Evolutionary conservation across 2,113 vertebrate species (phyloP), one percentile per base, ranked within the genome.

Genomic region (Sterrhoptilus dennistouni): DNA sequence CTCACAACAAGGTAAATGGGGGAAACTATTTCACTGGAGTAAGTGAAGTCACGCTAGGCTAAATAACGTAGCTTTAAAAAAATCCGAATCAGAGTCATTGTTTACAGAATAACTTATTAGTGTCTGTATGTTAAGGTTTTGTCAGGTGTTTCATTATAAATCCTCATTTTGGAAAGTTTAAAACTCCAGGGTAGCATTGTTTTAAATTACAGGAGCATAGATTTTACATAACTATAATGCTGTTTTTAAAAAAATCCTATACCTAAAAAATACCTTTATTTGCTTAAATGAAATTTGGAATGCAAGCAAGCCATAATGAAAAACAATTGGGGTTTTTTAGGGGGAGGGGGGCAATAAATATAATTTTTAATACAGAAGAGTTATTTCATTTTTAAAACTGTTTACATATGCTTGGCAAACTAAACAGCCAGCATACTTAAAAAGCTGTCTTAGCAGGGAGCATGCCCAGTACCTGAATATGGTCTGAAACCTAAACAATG

Each of bases 311-410:
- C 65, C 80, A 35, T 97, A 97, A 96, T 87, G 85, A 91, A 96
- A 98, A 98, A 80, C 89, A 97, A 97, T 97, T 96, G 95, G 45
- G 59, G 0, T 13, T 52, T 80, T 88, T 36, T 15, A 38, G 28
- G n/a, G 23, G 21, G 38, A 23, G 23, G 36, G 45, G 45, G 14
- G 5, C 5, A 31, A 85, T 95, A 97, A 96, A 97, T 93, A 87
- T 87, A 95, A 95, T 97, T 96, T 88, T 87, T 66, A 97, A 97
- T 97, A 94, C 52, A 94, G 63, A 96, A 96, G 56, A 97, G 90
- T 98, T 97, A 96, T 95, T 97, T 96, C 76, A 95, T 97, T 97
- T 97, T 96, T 86, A 85, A 96, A 97, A 97, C 87, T 92, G 44
- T 93, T 96, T 95, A 90, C 95, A 96, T 96, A 89, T 97, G 93